Conservation (phyloP, 2,797 vertebrate species). For the Alectoris magna region DNA sequence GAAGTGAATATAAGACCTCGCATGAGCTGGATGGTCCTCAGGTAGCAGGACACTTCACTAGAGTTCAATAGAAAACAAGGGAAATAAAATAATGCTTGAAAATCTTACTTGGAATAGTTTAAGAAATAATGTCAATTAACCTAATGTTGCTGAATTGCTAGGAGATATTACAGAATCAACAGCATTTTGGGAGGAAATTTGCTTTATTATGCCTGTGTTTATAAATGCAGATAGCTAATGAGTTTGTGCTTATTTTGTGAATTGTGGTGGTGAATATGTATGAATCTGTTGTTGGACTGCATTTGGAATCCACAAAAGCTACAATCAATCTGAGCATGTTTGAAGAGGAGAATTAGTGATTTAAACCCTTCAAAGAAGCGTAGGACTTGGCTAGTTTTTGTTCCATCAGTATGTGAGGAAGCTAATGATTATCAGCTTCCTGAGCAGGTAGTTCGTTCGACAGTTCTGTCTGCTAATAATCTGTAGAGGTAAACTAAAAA, state of each 20-base stretch:
- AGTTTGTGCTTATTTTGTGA: constrained; percentile 41
- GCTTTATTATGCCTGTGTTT: not conserved
- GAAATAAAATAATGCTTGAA: not conserved
- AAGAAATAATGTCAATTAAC: not conserved
- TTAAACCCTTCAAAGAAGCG: constrained; percentile 36
- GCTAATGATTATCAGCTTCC: constrained; percentile 12
- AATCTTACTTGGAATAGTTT: not conserved
- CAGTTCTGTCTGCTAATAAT: constrained; percentile 35
- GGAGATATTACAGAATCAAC: constrained; percentile 6
- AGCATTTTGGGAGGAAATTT: not conserved
- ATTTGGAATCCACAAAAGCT: constrained; percentile 36
- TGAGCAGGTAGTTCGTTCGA: constrained; percentile 37
- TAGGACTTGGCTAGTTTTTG: constrained; percentile 30
- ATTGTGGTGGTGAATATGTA: not conserved
- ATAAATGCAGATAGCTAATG: not conserved
- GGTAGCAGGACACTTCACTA: not conserved
- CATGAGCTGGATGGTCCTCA: not conserved
- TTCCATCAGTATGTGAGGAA: constrained; percentile 25
- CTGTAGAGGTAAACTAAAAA: constrained; percentile 32
- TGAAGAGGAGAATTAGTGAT: constrained; percentile 40
- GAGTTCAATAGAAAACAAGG: not conserved
- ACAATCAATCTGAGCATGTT: constrained; percentile 12
- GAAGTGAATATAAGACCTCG: not conserved
- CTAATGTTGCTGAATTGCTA: not conserved
- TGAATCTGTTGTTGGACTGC: constrained; percentile 9